Conservation (phyloP, 1,140 invertebrate species). For the Trinorchestia longiramus region DNA sequence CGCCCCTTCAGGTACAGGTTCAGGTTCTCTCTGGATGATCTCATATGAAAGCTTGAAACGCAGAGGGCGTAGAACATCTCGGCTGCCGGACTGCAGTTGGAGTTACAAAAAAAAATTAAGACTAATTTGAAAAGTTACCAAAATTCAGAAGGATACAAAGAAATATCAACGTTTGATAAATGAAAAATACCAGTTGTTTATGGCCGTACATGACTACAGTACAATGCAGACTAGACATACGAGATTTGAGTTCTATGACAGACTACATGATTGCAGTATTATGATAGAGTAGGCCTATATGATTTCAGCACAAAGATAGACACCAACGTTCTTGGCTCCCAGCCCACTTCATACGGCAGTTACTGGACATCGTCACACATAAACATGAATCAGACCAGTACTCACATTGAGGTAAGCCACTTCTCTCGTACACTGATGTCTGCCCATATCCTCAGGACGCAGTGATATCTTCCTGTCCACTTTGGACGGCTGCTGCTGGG, state of each 20-base stretch:
- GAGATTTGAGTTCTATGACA: no score
- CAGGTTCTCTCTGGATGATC: conserved; percentile 79
- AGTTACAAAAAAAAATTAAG: neutral
- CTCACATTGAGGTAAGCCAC: conserved; percentile 68
- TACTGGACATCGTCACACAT: conserved; percentile 68
- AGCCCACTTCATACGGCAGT: conserved; percentile 70
- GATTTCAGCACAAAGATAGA: neutral
- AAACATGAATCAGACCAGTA: neutral
- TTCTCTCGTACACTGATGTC: conserved; percentile 86
- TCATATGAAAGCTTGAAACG: conserved; percentile 86
- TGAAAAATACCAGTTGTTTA: neutral
- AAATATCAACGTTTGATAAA: neutral
- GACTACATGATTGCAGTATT: no score
- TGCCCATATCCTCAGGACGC: conserved; percentile 80
- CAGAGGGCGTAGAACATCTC: conserved; percentile 70
- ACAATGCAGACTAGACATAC: no score
- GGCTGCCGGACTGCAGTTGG: conserved; percentile 45
- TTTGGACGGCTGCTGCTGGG: conserved; percentile 70
- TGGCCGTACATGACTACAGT: neutral
- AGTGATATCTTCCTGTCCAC: conserved; percentile 69
- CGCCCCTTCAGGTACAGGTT: conserved; percentile 70
- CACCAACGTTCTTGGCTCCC: conserved; percentile 53
- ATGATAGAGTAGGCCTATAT: no score
- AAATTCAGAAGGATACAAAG: no score
- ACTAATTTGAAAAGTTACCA: neutral